These are phyloP conservation scores for Drosophila paranaensis DNA, from an alignment of 2,888 invertebrate genomes.

Conservation along the genomic window DNA sequence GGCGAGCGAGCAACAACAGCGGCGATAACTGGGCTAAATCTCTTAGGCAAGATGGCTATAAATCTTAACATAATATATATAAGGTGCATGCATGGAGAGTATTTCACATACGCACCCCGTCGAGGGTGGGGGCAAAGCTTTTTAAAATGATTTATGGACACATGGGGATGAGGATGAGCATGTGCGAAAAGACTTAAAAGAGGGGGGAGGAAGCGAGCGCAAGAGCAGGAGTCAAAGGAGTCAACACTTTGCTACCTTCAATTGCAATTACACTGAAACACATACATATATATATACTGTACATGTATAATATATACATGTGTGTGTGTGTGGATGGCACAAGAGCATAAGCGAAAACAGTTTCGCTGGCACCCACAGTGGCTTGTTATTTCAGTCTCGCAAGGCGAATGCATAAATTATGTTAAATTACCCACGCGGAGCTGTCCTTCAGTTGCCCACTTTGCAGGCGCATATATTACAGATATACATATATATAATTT, in stretches of 20 bases:
- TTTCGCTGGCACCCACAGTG: constrained; percentile 35
- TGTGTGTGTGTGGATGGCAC: not conserved
- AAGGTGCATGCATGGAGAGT: constrained; percentile 65
- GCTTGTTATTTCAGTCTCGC: constrained; percentile 63
- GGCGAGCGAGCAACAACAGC: not conserved
- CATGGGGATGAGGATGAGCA: constrained; percentile 39
- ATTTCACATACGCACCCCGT: constrained; percentile 59
- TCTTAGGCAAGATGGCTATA: constrained; percentile 56
- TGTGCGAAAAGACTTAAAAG: constrained; percentile 46
- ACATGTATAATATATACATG: not conserved
- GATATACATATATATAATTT: not conserved
- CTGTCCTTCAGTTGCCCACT: constrained; percentile 22
- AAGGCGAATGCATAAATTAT: constrained; percentile 77
- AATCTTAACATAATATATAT: constrained; percentile 54
- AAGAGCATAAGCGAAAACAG: constrained; percentile 22
- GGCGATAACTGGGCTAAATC: constrained; percentile 45
- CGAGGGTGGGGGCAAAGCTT: constrained; percentile 58
- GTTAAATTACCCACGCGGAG: constrained; percentile 61
- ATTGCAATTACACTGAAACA: constrained; percentile 61
- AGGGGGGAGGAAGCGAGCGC: not conserved
- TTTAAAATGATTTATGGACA: constrained; percentile 73
- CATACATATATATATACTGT: not conserved
- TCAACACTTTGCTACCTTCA: constrained; percentile 61
- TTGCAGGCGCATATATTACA: not conserved
- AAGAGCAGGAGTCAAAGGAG: not conserved